phyloP scores from a whole-genome alignment of 2,113 vertebrate genomes.

The Hydrochoerus hydrochaeris region DNA sequence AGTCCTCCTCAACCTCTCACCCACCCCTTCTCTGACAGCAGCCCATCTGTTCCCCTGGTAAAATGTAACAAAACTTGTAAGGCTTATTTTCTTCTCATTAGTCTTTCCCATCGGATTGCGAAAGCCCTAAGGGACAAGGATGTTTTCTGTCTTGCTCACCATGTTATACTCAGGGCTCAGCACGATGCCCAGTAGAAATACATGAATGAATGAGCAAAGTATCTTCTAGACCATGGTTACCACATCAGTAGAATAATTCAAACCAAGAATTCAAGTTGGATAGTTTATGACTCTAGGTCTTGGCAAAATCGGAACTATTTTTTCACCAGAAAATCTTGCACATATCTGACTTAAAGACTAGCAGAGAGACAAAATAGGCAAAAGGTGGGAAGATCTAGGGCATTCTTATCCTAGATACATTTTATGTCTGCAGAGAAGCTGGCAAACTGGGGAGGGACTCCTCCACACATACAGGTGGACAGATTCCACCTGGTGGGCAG shows the following conservation, averaged over 20 bases:
- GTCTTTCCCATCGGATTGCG: background rate
- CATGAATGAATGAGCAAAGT: background rate
- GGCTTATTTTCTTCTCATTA: background rate
- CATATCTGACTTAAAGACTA: background rate
- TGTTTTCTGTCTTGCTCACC: background rate
- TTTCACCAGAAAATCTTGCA: background rate
- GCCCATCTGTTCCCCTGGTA: background rate
- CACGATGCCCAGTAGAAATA: background rate
- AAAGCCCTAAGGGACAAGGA: background rate
- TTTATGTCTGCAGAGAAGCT: background rate
- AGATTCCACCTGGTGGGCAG: background rate
- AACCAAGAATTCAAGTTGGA: background rate
- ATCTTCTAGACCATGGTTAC: background rate
- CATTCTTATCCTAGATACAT: background rate
- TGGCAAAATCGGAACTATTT: constrained; percentile 11
- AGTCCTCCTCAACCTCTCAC: background rate
- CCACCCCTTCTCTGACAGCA: background rate
- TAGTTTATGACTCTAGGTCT: background rate
- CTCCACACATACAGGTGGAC: fast-evolving
- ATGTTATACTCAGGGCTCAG: background rate
- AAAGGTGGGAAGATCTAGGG: background rate
- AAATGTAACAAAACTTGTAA: background rate
- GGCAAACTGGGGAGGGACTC: background rate
- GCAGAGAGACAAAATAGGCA: background rate
- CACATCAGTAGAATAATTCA: background rate